Conservation (phyloP, 2,113 vertebrate genomes). For the Myodes glareolus region DNA sequence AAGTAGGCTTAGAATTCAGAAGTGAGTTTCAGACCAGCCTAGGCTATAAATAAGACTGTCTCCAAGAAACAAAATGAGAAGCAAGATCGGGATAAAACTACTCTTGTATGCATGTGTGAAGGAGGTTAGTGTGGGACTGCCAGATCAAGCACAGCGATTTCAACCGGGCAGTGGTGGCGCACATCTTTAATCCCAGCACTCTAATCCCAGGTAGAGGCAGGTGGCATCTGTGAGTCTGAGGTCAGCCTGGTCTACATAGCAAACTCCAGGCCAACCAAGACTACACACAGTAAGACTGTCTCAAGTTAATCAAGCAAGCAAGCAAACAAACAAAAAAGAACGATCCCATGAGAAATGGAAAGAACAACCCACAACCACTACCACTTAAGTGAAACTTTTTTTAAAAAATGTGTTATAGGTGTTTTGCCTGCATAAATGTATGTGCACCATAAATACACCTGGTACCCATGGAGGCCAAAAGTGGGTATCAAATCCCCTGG, state of each 20-base stretch:
- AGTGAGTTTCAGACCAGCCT: neutral
- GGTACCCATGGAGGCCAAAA: neutral
- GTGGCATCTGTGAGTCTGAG: neutral
- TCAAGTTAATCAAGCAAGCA: neutral
- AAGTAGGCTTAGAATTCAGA: neutral
- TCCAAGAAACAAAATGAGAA: neutral
- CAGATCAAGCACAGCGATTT: neutral
- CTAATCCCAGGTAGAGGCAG: neutral
- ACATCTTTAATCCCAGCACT: neutral
- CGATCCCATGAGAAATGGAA: neutral
- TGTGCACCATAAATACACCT: neutral
- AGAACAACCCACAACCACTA: neutral
- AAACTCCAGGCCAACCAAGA: neutral
- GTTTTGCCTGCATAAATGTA: neutral
- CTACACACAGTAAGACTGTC: neutral
- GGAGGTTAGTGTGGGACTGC: neutral
- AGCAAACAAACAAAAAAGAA: neutral
- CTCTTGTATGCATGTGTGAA: rapidly evolving
- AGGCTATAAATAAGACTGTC: neutral
- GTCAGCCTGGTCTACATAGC: neutral
- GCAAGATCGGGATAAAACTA: neutral
- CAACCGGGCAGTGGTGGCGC: neutral
- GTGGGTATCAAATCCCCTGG: neutral
- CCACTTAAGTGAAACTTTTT: neutral
- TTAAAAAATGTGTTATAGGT: neutral